Base-by-base conservation (phyloP, 2,113 vertebrate genomes). In the Perognathus longimembris region DNA sequence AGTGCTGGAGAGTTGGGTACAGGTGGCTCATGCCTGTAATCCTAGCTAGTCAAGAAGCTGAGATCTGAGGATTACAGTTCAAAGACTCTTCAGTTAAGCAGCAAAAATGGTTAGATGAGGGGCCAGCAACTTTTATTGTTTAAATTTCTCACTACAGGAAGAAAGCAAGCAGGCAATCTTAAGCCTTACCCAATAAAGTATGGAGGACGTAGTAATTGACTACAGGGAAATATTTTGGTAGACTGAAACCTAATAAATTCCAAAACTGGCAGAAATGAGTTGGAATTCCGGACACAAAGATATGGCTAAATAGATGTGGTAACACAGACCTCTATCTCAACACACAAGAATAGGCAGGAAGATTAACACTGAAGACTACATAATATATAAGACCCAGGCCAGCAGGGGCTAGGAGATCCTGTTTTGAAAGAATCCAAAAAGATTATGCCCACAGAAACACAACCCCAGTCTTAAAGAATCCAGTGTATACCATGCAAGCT, bases 221-320 rank as follows among this genome's bases (percentile, higher is more conserved):
- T 83, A 54, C n/a, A 73, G n/a, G 66, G 32, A 94, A 95, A 74
- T 34, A 38, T 9, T 73, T 74, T 34, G 30, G 54, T 74, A 82
- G 70, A 67, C 1, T 34, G 36, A 91, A 21, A 45, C 22, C 14
- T 24, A 85, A 26, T 85, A 75, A 90, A 95, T 78, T 88, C 42
- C 69, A 85, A 85, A 59, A 57, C 40, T 74, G 78, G 54, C 95
- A 77, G 76, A n/a, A 85, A 42, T 86, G 40, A 64, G 64, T 54
- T 91, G 57, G 61, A 86, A 95, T 83, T 92, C 30, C 64, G 87
- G 45, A 79, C 50, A 79, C 20, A 73, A 88, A 93, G 84, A 92
- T 83, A 54, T 21, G 14, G 70, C 38, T 73, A 88, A 5, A 74
- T 59, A 17, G 57, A 21, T 59, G 14, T 59, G 20, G 57, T 59